These are phyloP conservation scores for Phoenicopterus ruber DNA, from an alignment of 2,113 vertebrate genomes.

Conservation along the genomic window DNA sequence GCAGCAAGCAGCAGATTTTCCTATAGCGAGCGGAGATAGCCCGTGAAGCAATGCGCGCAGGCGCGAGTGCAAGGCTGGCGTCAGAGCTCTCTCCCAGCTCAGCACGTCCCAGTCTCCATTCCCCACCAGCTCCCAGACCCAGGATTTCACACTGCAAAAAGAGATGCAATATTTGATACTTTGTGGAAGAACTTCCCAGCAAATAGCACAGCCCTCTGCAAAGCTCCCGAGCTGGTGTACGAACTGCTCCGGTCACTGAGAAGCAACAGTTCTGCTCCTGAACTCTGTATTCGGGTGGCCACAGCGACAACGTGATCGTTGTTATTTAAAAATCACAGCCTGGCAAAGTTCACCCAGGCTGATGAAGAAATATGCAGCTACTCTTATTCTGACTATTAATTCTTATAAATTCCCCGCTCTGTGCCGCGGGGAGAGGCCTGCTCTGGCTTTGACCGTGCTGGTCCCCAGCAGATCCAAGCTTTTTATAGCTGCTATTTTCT, in stretches of 20 bases:
- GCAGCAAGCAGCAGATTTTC: not conserved
- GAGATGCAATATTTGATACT: not conserved
- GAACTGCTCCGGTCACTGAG: not conserved
- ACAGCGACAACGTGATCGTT: no score
- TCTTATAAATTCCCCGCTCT: not conserved
- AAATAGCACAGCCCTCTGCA: not conserved
- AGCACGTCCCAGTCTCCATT: not conserved
- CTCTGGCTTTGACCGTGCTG: not conserved
- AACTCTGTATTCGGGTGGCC: not conserved
- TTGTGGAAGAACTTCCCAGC: not conserved
- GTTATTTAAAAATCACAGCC: not conserved
- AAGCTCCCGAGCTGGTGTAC: not conserved
- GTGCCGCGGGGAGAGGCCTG: not conserved
- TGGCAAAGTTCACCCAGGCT: not conserved
- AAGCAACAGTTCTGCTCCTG: not conserved
- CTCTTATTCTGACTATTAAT: not conserved
- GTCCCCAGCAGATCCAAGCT: not conserved
- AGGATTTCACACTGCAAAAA: not conserved
- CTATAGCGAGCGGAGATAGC: accelerated
- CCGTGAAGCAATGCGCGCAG: accelerated
- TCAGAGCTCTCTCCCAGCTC: not conserved
- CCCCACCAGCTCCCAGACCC: not conserved
- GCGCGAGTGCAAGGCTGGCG: not conserved
- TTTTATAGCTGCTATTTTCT: not conserved
- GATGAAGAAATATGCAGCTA: not conserved